Evolutionary conservation across 2,797 vertebrate genomes (phyloP).

Genomic region (Chelon auratus): DNA sequence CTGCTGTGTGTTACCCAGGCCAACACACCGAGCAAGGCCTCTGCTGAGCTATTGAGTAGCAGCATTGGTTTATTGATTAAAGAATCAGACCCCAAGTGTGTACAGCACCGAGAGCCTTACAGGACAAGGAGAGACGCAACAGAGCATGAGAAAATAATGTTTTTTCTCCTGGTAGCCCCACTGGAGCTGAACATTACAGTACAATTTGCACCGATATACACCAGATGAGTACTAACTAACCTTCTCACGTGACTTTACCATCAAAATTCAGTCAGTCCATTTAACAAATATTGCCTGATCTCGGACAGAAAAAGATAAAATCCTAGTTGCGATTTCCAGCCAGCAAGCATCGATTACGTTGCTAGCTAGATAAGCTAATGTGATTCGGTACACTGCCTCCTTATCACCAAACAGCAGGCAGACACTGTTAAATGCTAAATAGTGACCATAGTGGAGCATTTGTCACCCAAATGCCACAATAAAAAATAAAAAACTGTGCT

Average conservation of each 20-base stretch:
- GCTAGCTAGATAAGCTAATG: neutral
- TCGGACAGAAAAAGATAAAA: neutral
- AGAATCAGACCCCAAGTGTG: slow-evolving; percentile 60
- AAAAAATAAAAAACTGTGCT: no score
- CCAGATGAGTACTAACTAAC: slow-evolving; percentile 12
- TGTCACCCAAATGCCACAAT: neutral
- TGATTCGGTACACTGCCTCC: slow-evolving; percentile 3
- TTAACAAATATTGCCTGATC: neutral
- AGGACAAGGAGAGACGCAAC: slow-evolving; percentile 22
- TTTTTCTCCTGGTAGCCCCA: slow-evolving; percentile 1
- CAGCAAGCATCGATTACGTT: neutral
- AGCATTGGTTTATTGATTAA: slow-evolving; percentile 70
- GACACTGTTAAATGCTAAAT: neutral
- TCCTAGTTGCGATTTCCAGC: no score
- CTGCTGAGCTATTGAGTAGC: slow-evolving; percentile 53
- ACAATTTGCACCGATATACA: slow-evolving; percentile 14
- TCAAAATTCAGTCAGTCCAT: neutral
- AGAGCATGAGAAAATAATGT: slow-evolving; percentile 26
- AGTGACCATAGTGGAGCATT: neutral
- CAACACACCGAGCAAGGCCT: slow-evolving; percentile 40
- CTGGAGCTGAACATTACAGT: slow-evolving; percentile 8
- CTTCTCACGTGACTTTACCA: neutral
- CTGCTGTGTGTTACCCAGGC: slow-evolving; percentile 46
- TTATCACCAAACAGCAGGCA: slow-evolving; percentile 14
- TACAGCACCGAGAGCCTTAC: slow-evolving; percentile 22